A percentile compares a stretch with the other conserved stretches of the same genome.
Evolutionary conservation across 2,888 invertebrate species (phyloP).

Genomic region (Lysandra coridon): DNA sequence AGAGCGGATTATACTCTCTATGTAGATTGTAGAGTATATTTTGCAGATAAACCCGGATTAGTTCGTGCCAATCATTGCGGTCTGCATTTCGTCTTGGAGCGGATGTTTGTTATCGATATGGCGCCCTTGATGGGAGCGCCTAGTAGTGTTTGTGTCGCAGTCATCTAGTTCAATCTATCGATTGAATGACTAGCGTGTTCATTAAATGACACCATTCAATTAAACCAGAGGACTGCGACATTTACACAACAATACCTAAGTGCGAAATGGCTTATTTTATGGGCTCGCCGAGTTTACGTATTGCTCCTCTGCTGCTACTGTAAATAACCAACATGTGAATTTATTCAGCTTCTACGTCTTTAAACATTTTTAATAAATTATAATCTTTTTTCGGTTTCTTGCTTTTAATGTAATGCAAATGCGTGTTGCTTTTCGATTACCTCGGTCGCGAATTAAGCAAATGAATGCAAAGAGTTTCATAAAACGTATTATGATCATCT

Average conservation of each 20-base stretch:
- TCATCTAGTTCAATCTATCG: too few species aligned
- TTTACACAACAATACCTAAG: not conserved
- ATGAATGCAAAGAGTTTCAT: not conserved
- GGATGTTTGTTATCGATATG: conserved; percentile 30
- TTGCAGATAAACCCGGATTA: not conserved
- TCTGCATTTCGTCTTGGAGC: conserved; percentile 34
- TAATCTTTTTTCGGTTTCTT: not conserved
- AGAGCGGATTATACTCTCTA: not conserved
- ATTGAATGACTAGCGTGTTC: too few species aligned
- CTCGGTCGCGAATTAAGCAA: not conserved
- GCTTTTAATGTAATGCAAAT: not conserved
- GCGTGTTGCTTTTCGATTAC: not conserved
- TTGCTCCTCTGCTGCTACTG: not conserved
- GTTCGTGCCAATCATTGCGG: conserved; percentile 27
- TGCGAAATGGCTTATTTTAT: conserved; percentile 7
- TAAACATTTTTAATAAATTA: not conserved
- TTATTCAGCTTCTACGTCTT: not conserved
- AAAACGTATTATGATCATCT: not conserved
- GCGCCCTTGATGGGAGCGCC: conserved; percentile 14
- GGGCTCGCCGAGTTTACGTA: not conserved
- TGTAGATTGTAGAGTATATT: not conserved
- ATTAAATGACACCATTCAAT: too few species aligned
- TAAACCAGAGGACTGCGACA: too few species aligned
- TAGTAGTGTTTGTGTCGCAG: not conserved
- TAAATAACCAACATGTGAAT: not conserved